These are phyloP conservation scores for Philhelius pedissequus DNA, from an alignment of 2,888 invertebrate species.

Conservation along the genomic window DNA sequence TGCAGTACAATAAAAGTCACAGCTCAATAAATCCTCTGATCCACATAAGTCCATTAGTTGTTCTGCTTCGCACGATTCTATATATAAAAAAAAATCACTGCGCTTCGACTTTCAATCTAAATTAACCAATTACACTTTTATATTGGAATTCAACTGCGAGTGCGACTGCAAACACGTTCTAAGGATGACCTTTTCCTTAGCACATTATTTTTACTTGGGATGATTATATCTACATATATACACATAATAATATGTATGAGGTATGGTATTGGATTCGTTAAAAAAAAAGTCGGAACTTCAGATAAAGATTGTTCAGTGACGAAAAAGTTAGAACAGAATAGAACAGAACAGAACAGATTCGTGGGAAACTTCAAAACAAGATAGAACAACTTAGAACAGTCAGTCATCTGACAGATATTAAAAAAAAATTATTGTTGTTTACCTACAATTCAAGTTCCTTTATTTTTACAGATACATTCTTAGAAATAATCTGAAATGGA, in stretches of 20 bases:
- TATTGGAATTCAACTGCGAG: constrained; percentile 32
- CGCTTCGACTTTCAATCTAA: constrained; percentile 33
- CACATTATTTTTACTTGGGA: background rate
- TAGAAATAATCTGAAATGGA: too few relatives aligned
- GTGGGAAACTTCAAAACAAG: too few relatives aligned
- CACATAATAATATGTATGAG: background rate
- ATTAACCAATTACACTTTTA: constrained; percentile 46
- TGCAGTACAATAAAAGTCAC: background rate
- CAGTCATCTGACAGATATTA: too few relatives aligned
- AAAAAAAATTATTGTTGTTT: too few relatives aligned
- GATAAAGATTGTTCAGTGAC: too few relatives aligned
- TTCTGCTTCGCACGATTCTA: constrained; percentile 1
- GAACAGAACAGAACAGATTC: too few relatives aligned
- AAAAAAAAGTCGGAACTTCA: too few relatives aligned
- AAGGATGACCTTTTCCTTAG: background rate
- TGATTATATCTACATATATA: too few relatives aligned
- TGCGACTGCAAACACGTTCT: background rate
- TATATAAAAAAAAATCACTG: background rate
- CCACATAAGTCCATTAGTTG: constrained; percentile 39
- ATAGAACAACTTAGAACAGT: too few relatives aligned
- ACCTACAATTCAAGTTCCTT: too few relatives aligned
- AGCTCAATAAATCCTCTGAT: constrained; percentile 24
- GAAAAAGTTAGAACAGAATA: too few relatives aligned
- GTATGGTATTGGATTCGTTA: background rate
- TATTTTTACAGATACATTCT: too few relatives aligned